Conservation (phyloP, 2,888 invertebrate species). For the Amaurobius ferox region DNA sequence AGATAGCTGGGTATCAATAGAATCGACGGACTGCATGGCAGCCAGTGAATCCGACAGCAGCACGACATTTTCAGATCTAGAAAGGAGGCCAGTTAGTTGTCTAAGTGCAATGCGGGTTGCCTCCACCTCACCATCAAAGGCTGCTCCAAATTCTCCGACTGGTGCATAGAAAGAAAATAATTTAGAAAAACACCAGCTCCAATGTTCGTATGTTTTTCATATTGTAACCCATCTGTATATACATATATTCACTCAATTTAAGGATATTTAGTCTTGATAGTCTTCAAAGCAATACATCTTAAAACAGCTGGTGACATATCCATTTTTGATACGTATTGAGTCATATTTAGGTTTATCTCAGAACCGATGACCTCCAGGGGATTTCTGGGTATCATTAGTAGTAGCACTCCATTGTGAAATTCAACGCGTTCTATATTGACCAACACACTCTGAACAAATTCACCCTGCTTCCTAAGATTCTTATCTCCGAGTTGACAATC, state of each 20-base stretch:
- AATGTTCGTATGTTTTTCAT: no score
- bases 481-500: background rate
- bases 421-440: background rate
- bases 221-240: no score
- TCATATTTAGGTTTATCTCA: no score
- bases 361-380: background rate
- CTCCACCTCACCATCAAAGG: constrained; percentile 1
- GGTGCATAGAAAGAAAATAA: background rate
- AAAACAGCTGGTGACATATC: background rate
- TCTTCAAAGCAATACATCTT: no score
- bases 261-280: background rate
- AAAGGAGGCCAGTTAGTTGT: background rate
- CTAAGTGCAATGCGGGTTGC: background rate
- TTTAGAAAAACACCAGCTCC: background rate
- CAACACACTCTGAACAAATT: background rate
- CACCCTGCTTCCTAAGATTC: background rate
- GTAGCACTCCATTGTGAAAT: background rate
- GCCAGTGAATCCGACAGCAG: background rate
- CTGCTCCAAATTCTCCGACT: background rate
- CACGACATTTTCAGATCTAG: background rate
- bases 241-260: background rate
- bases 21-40: background rate
- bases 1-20: background rate
- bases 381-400: background rate
- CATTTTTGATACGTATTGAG: no score